Evolutionary conservation across 2,797 vertebrate genomes (phyloP), one percentile per base, ranked within the genome.

Genomic region (Poecilia gillii): DNA sequence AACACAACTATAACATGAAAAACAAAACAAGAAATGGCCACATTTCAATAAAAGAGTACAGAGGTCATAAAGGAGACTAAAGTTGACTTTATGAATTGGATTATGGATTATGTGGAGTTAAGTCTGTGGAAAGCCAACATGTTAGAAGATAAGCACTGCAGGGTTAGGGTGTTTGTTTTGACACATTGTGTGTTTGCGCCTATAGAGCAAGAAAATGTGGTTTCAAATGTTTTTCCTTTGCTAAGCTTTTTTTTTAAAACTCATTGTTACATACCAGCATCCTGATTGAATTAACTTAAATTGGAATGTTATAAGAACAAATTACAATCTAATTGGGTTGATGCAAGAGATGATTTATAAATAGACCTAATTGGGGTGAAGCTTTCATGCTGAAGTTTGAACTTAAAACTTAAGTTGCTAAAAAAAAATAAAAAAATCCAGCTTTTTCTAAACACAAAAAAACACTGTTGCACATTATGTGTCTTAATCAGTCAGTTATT

Each of bases 81-180:
- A 57, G 31, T 11, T 93, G 79, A 89, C 88, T 90, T 87, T 72
- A 47, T 94, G 85, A 92, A 85, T 83, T 57, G 53, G 25, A 57
- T 57, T 57, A 57, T 78, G 1, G 90, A 92, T 94, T 91, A 93
- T 83, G 77, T 88, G 88, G 90, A 87, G 82, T 91, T 91, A 83
- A 88, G 77, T 82, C 64, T 51, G 71, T 85, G 53, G 79, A 87
- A 85, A 86, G 57, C 88, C 77, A 55, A 53, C 51, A 53, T 53
- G 45, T 31, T 41, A 72, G 55, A 80, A 11, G 75, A 75, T 49
- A 84, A 81, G 45, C 78, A 6, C 36, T 20, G 33, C 31, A 31
- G 59, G 59, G 18, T 36, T 33, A 0, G 20, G 8, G 73, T 8
- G 47, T 75, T 88, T 76, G 80, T 82, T 73, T 75, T 66, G 80